Evolutionary conservation across 2,888 invertebrate species (phyloP), one percentile per base, ranked within the genome.

Genomic region (Rhodophaea formosa): DNA sequence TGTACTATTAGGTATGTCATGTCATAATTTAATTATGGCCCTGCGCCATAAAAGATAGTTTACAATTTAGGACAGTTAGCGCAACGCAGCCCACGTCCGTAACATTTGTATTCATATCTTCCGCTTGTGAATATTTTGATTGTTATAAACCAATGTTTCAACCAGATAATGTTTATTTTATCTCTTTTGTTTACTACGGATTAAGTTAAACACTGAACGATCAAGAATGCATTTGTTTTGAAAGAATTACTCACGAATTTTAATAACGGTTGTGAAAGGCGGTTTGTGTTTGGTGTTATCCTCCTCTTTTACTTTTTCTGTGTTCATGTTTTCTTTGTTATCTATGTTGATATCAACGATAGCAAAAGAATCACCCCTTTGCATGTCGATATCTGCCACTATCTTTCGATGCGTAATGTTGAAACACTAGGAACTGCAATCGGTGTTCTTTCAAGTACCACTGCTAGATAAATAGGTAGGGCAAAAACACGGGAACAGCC

Each of bases 301-400:
- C 51, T 75, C 79, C 52, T 75, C 67, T 39, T 67, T 68, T 57
- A 61, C 69, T 16, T 63, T 67, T 52, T 69, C 70, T 23, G 64
- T 59, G 42, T 65, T 70, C 57, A 62, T 64, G 60, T 74, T 70
- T 59, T 72, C 77, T 61, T 73, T 78, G 60, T 80, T 74, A 59
- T 69, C 66, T 60, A 88, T 80, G 61, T 85, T 83, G 63, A 88
- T 82, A 67, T 88, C 84, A 65, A 88, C 71, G 59, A 88, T 82
- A 62, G 86, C 78, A 64, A 85, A 88, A n/a, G 86, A 76, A 55
- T 82, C 80, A 73, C 75, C 78, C 62, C 80, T 80, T 67, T 86
- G 82, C 86, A 87, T 87, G 43, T 56, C 42, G 43, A 30, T 12
- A 12, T 30, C 10, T 15, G 15, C 16, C 29, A 35, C 45, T 45